Evolutionary conservation across 1,140 invertebrate species (phyloP), one percentile per base, ranked within the genome.

Genomic region (Cotesia typhae): DNA sequence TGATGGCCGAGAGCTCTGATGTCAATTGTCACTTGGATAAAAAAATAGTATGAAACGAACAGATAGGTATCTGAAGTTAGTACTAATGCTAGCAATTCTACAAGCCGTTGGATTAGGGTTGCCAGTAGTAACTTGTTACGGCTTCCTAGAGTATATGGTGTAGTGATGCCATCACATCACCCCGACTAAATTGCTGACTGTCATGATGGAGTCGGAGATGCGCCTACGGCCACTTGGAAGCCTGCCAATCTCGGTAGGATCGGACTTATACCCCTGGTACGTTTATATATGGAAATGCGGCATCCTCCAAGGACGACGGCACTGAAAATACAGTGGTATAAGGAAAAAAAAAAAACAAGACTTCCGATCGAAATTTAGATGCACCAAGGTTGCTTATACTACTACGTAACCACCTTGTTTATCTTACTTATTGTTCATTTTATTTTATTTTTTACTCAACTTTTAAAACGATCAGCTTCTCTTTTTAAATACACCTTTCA

Each of bases 201-300:
- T 73, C 74, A 74, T 73, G 74, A 76, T 57, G 55, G 17, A 76
- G 68, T 74, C 67, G 72, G 71, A 75, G 51, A 35, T 35, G 55
- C 71, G 70, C 72, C 70, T 65, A 76, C 68, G 74, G 71, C 47
- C 67, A 59, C 64, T 71, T 80, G 79, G 77, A 76, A 55, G 38
- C 17, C 47, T 53, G 79, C 80, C 79, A 80, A 74, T 72, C 63
- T 68, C 64, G 72, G 55, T 66, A 47, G 75, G 76, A 75, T 75
- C 74, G 70, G 74, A 71, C 61, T 72, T 78, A 79, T 74, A 72
- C 69, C 74, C 67, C 67, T 28, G 51, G n/a, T 64, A 59, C 79
- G 76, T 80, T 80, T 81, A 77, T 78, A 74, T 79, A 79, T 79
- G 80, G 76, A 82, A 82, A 82, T 82, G 75, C 69, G 70, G 63